Conservation (phyloP, 2,888 invertebrate species). For the Molanna angustata region DNA sequence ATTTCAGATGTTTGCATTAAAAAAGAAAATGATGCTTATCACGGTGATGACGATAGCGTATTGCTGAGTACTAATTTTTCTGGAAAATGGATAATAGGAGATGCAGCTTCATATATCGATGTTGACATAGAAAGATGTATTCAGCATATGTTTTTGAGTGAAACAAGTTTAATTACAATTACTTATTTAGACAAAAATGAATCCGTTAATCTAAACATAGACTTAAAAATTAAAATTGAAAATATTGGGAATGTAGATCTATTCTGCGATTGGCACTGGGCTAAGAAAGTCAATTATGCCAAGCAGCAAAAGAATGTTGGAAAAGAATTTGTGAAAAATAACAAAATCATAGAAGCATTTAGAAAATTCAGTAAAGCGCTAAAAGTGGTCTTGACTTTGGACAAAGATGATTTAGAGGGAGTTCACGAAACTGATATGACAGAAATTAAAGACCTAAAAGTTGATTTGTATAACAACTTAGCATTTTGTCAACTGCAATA, state of each 20-base stretch:
- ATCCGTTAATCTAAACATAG: slow-evolving; percentile 42
- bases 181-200: slow-evolving; percentile 41
- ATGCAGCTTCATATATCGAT: slow-evolving; percentile 50
- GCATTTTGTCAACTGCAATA: slow-evolving; percentile 75
- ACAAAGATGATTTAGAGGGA: slow-evolving; percentile 54
- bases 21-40: slow-evolving; percentile 36
- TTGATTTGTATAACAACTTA: slow-evolving; percentile 75
- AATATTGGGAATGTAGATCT: slow-evolving; percentile 48
- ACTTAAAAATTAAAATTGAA: slow-evolving; percentile 46
- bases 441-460: slow-evolving; percentile 58
- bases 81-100: slow-evolving; percentile 52
- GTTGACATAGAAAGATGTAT: slow-evolving; percentile 54
- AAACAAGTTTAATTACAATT: slow-evolving; percentile 45
- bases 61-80: slow-evolving; percentile 43
- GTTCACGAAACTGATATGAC: slow-evolving; percentile 50
- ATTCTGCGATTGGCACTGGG: slow-evolving; percentile 57
- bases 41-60: slow-evolving; percentile 39
- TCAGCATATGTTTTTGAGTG: slow-evolving; percentile 53
- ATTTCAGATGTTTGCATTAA: slow-evolving; percentile 42
- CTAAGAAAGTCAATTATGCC: slow-evolving; percentile 52
- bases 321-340: slow-evolving; percentile 62
- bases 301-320: slow-evolving; percentile 56
- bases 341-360: slow-evolving; percentile 66
- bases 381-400: slow-evolving; percentile 68
- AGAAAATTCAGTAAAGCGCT: slow-evolving; percentile 69